Conservation (phyloP, 2,888 invertebrate genomes). For the Coleophora flavipennella region DNA sequence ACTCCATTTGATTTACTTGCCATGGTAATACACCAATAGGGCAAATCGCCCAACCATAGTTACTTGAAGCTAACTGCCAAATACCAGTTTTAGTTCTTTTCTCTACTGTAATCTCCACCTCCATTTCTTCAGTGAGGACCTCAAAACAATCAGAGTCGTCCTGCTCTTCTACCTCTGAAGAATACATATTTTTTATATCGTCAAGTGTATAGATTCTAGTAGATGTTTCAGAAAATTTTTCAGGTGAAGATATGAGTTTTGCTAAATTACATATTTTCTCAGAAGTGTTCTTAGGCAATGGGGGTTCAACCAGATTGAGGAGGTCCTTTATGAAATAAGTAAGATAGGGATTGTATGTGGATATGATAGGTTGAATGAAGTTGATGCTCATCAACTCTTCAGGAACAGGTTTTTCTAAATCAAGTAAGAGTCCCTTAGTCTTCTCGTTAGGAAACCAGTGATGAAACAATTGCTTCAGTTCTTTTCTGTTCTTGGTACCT, state of each 20-base stretch:
- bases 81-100: slow-evolving; percentile 21
- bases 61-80: slow-evolving; percentile 42
- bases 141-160: slow-evolving; percentile 17
- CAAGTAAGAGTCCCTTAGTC: slow-evolving; percentile 34
- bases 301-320: slow-evolving; percentile 39
- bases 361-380: slow-evolving; percentile 48
- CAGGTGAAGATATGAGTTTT: slow-evolving; percentile 43
- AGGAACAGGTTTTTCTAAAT: slow-evolving; percentile 46
- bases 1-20: slow-evolving; percentile 30
- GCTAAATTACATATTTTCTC: slow-evolving; percentile 41
- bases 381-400: slow-evolving; percentile 39
- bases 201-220: slow-evolving; percentile 54
- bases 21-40: slow-evolving; percentile 68
- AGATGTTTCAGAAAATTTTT: slow-evolving; percentile 25
- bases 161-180: slow-evolving; percentile 11
- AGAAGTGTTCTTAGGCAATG: slow-evolving; percentile 30
- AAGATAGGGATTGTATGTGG: slow-evolving; percentile 49
- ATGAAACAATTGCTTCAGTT: slow-evolving; percentile 39
- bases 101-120: slow-evolving; percentile 9
- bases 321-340: slow-evolving; percentile 46
- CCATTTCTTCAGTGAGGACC: slow-evolving; percentile 5
- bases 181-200: slow-evolving; percentile 36
- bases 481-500: slow-evolving; percentile 32
- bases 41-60: slow-evolving; percentile 51
- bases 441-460: slow-evolving; percentile 57